Conservation (phyloP, 2,113 vertebrate genomes). For the Notarius lentiginosus region DNA sequence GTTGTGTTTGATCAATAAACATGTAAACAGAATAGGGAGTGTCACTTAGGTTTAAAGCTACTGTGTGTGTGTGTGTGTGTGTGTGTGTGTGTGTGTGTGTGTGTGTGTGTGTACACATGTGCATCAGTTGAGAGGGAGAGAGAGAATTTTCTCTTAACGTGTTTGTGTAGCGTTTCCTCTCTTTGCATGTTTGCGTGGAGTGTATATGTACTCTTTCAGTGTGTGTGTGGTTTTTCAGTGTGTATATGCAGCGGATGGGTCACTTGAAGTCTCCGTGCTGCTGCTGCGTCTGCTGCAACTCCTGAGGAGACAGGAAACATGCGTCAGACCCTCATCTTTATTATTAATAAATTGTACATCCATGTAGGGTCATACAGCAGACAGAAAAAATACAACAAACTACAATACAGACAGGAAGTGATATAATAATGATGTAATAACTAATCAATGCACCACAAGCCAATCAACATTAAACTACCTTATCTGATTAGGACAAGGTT, state of each 20-base stretch:
- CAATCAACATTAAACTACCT: not conserved
- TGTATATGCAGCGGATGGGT: not conserved
- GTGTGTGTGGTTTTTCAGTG: not conserved
- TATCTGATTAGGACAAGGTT: not conserved
- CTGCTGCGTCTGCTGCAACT: conserved; percentile 12
- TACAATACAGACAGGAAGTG: not conserved
- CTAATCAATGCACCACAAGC: not conserved
- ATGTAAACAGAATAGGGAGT: not conserved
- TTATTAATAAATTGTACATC: not conserved
- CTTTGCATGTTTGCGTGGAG: not conserved
- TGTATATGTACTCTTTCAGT: not conserved
- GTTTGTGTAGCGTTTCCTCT: not conserved
- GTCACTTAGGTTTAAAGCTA: not conserved
- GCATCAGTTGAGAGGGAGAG: not conserved
- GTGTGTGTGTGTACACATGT: not conserved
- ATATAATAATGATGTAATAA: not conserved
- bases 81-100: not conserved
- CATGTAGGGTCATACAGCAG: not conserved
- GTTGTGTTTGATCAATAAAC: not conserved
- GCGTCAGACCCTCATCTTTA: not conserved
- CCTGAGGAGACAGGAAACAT: conserved; percentile 8
- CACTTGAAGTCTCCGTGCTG: conserved; percentile 2
- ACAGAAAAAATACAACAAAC: not conserved
- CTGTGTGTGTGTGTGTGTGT: not conserved
- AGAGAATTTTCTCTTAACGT: not conserved